A percentile compares a stretch with the other conserved stretches of the same genome.
Conservation (phyloP, 2,888 invertebrate genomes). For the Limnephilus auricula region DNA sequence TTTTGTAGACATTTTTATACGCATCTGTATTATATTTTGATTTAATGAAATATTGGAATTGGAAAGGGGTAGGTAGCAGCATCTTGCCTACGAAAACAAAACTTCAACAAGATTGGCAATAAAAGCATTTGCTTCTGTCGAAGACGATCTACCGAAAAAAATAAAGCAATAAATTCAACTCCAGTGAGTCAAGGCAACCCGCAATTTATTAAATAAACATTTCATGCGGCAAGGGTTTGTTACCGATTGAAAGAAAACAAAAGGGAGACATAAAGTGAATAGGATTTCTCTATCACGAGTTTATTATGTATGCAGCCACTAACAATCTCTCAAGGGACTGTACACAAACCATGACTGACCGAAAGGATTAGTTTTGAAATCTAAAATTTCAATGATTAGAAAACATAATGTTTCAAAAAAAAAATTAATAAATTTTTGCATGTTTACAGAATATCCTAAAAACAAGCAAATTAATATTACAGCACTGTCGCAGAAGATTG, state of each 20-base stretch:
- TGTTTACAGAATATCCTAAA: too few relatives aligned
- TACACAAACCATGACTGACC: neutral
- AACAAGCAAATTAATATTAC: too few relatives aligned
- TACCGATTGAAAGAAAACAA: conserved; percentile 31
- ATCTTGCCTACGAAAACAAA: conserved; percentile 40
- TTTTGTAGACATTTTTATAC: neutral
- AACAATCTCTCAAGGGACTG: neutral
- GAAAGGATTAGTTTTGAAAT: neutral
- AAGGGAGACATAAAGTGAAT: neutral
- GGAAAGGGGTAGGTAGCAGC: conserved; percentile 5
- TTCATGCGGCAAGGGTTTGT: conserved; percentile 11
- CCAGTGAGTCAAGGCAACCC: conserved; percentile 40
- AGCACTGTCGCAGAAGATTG: too few relatives aligned
- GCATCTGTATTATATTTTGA: neutral
- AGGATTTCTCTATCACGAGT: neutral
- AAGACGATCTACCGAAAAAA: conserved; percentile 12
- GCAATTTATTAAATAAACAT: conserved; percentile 52
- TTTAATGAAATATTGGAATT: conserved; percentile 15
- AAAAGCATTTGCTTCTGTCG: conserved; percentile 54
- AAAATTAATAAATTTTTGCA: too few relatives aligned
- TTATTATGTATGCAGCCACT: neutral
- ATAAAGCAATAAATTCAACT: conserved; percentile 56
- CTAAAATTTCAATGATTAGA: neutral
- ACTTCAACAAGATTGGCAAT: conserved; percentile 55
- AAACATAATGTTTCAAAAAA: neutral